A percentile compares a stretch with the other conserved stretches of the same genome.
These are phyloP conservation scores for Sebastes nivosus DNA, from an alignment of 2,797 vertebrate genomes.

Conservation along the genomic window DNA sequence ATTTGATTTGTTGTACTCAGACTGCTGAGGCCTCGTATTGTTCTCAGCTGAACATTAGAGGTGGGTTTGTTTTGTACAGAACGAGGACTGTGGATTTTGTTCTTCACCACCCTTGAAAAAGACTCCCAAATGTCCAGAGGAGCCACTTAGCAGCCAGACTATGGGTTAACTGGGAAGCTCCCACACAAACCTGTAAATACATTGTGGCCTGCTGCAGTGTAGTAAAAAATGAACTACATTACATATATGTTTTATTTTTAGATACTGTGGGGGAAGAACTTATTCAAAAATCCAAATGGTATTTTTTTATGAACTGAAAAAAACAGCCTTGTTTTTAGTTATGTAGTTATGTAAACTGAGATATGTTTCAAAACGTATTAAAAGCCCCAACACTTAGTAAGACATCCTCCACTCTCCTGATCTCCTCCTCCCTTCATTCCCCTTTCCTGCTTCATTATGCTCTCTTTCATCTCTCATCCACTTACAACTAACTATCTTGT, in stretches of 20 bases:
- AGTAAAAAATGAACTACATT: too few species aligned
- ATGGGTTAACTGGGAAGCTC: too few species aligned
- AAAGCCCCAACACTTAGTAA: constrained; percentile 10
- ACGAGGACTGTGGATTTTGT: neutral
- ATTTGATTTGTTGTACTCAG: neutral
- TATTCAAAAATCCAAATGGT: too few species aligned
- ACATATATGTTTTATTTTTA: too few species aligned
- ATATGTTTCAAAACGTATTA: constrained; percentile 38
- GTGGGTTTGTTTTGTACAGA: neutral
- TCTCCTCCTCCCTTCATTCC: neutral
- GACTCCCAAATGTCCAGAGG: too few species aligned
- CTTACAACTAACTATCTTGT: neutral
- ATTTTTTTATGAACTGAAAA: too few species aligned
- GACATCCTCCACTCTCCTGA: constrained; percentile 1
- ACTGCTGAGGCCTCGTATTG: neutral
- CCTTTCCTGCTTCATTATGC: neutral
- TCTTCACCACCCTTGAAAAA: too few species aligned
- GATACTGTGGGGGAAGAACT: too few species aligned
- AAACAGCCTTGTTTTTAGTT: too few species aligned
- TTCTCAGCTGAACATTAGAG: neutral
- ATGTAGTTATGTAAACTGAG: constrained; percentile 34
- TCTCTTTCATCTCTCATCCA: neutral
- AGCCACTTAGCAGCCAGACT: too few species aligned
- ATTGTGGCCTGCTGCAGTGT: too few species aligned
- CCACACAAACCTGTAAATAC: too few species aligned